A percentile compares a stretch with the other conserved stretches of the same genome.
Conservation (phyloP, 2,797 vertebrate species). For the Gymnothorax javanicus region DNA sequence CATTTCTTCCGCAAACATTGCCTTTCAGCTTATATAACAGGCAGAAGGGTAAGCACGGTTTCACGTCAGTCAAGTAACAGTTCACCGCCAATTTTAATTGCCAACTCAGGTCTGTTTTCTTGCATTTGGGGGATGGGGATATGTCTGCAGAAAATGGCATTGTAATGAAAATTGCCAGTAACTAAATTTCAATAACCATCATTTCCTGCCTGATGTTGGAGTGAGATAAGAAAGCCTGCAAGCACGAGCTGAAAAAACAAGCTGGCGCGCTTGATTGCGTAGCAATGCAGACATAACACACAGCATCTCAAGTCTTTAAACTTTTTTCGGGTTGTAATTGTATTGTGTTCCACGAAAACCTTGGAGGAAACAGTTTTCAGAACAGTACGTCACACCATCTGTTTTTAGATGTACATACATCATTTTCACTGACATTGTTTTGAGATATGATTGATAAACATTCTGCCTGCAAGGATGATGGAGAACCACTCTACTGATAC, state of each 20-base stretch:
- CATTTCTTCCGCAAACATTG: neutral
- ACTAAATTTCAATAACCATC: neutral
- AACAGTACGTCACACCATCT: neutral
- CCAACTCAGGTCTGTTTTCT: neutral
- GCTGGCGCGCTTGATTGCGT: neutral
- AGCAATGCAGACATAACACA: neutral
- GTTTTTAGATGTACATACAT: neutral
- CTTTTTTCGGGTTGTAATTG: neutral
- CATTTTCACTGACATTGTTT: neutral
- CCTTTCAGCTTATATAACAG: neutral
- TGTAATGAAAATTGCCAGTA: neutral
- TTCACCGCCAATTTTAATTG: neutral
- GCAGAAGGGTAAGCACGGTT: too few relatives aligned
- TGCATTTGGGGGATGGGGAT: neutral
- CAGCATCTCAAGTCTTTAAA: neutral
- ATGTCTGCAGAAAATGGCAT: neutral
- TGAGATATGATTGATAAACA: conserved; percentile 1
- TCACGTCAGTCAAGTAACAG: too few relatives aligned
- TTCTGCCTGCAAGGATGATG: neutral
- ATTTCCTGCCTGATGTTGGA: neutral
- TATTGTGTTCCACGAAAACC: neutral
- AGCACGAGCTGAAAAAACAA: neutral
- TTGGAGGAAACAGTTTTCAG: neutral
- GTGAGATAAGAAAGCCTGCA: neutral
- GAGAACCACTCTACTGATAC: neutral